These are phyloP conservation scores for Sussaba pulchella DNA, from an alignment of 2,888 invertebrate genomes.

Conservation along the genomic window DNA sequence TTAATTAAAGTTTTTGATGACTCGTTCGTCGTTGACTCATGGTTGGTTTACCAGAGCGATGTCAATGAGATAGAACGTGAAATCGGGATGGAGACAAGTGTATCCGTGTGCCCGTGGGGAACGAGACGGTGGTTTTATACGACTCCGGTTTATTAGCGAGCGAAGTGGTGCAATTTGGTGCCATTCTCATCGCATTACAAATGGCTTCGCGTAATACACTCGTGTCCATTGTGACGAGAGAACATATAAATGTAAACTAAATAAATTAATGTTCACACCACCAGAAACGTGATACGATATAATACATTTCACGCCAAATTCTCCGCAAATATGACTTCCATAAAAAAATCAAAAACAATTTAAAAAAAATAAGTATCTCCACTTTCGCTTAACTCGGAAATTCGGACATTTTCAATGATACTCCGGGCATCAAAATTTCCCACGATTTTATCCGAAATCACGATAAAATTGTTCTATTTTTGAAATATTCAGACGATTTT, in stretches of 20 bases:
- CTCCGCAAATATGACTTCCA: neutral
- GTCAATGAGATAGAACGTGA: constrained; percentile 24
- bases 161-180: constrained; percentile 69
- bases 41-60: neutral
- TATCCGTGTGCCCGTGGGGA: constrained; percentile 21
- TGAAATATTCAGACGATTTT: no score
- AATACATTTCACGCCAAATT: neutral
- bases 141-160: constrained; percentile 62
- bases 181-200: constrained; percentile 66
- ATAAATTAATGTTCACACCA: constrained; percentile 29
- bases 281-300: neutral
- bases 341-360: neutral
- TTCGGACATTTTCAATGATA: no score
- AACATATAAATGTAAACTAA: constrained; percentile 31
- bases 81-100: constrained; percentile 12
- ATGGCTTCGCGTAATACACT: constrained; percentile 35
- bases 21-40: neutral
- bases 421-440: no score
- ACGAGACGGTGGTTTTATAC: constrained; percentile 56
- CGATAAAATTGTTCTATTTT: no score
- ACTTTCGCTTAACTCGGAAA: no score
- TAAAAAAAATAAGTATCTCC: no score
- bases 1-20: neutral
- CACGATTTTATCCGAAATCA: no score
- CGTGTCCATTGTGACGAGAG: constrained; percentile 25